Percentiles rank a stretch among this genome's conserved stretches.
Conservation (phyloP, 1,140 invertebrate species). For the Conus ventricosus region DNA sequence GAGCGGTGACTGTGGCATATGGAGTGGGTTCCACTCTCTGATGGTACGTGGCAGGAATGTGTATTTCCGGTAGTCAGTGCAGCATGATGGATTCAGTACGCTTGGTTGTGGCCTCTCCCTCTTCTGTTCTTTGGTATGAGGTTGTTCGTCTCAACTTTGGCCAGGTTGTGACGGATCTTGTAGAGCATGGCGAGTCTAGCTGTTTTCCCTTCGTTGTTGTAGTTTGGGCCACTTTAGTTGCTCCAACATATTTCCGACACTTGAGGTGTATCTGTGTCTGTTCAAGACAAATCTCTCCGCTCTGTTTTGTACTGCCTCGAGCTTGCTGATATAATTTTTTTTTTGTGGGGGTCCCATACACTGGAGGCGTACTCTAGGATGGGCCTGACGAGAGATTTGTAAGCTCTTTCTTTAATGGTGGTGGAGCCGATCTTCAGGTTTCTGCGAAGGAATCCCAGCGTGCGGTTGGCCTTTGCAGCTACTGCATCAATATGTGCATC, state of each 20-base stretch:
- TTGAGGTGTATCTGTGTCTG: neutral
- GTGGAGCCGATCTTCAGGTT: conserved; percentile 12
- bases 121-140: neutral
- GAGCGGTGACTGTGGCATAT: neutral
- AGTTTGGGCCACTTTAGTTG: neutral
- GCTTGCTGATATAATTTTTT: neutral
- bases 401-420: conserved; percentile 26
- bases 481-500: conserved; percentile 25
- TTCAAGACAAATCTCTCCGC: conserved; percentile 29
- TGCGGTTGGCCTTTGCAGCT: conserved; percentile 27
- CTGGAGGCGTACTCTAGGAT: conserved; percentile 34
- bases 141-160: neutral
- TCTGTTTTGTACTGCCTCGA: neutral
- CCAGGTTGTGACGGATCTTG: conserved; percentile 23
- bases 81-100: neutral
- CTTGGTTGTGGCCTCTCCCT: too few relatives aligned
- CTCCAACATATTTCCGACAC: too few relatives aligned
- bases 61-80: conserved; percentile 29
- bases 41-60: too few relatives aligned
- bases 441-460: conserved; percentile 2
- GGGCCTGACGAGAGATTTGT: neutral
- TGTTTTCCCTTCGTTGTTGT: conserved; percentile 27
- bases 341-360: conserved; percentile 37
- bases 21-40: neutral
- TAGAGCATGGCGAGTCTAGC: conserved; percentile 30